Base-by-base conservation (phyloP, 2,113 vertebrate genomes). In the Myocastor coypus region DNA sequence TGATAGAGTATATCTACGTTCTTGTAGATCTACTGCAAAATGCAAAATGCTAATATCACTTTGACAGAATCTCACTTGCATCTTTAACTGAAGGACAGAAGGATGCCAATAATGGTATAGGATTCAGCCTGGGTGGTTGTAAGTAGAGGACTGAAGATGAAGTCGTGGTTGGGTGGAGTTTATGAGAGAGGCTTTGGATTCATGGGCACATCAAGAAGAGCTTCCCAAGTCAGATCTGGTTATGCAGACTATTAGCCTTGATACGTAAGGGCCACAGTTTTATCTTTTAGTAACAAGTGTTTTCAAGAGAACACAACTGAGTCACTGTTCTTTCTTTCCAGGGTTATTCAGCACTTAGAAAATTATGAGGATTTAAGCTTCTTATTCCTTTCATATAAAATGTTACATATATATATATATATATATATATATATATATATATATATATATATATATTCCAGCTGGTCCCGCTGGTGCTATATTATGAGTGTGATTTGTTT, bases 61-160 rank as follows among this genome's bases (percentile, higher is more conserved):
- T 93, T 88, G 50, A 61, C 12, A 83, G 37, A 94, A 94, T 89
- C 7, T 86, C 52, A 75, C 14, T 34, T 78, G 37, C 34, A 86
- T 26, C 78, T 95, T n/a, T 7, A 85, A 1, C 40, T 52, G 30
- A 14, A 7, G 26, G 37, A 24, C 73, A 46, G 52, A n/a, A 42
- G 22, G 10, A 92, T 28, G 42, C 32, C 68, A 42, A 6, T 6
- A 83, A 19, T 12, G 22, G 84, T 50, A 46, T 78, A 78, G 26
- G 19, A 24, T 61, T 17, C 85, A 57, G 13, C n/a, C 32, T 34
- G 16, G n/a, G 30, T 75, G 24, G n/a, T 42, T 57, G 16, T 52
- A 55, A 90, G 9, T 24, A 24, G 13, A 28, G 12, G 59, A 59
- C 73, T 80, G 17, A 63, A 81, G 12, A 17, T 42, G 11, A 81